These are phyloP conservation scores for Schizopygopsis pylzovi DNA, from an alignment of 2,797 vertebrate species.

Conservation along the genomic window DNA sequence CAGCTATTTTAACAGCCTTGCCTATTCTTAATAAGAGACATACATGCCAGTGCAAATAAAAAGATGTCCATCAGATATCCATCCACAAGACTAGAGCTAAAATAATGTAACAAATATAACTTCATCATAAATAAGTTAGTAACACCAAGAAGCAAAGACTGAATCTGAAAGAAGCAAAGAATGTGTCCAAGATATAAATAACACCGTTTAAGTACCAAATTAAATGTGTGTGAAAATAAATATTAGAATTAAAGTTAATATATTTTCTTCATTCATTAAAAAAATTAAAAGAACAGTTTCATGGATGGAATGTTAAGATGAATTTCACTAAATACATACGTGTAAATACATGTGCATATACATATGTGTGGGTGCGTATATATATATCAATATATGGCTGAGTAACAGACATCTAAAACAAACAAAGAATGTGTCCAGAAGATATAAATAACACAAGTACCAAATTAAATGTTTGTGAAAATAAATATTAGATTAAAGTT, in stretches of 20 bases:
- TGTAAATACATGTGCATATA: neutral
- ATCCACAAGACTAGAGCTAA: conserved; percentile 18
- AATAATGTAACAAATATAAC: neutral
- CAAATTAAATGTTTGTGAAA: too few relatives aligned
- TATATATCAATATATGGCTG: neutral
- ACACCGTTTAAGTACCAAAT: neutral
- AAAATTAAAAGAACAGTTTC: neutral
- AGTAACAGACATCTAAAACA: too few relatives aligned
- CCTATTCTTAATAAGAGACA: conserved; percentile 10
- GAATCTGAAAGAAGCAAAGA: conserved; percentile 11
- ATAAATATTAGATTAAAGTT: too few relatives aligned
- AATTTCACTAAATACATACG: neutral
- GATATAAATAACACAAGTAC: too few relatives aligned
- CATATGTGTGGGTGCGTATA: neutral
- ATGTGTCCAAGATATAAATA: conserved; percentile 38
- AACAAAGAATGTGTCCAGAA: too few relatives aligned
- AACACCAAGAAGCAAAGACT: neutral
- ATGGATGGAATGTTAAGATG: conserved; percentile 36
- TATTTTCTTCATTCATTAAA: neutral
- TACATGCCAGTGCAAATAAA: conserved; percentile 26
- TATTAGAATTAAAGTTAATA: neutral
- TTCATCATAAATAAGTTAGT: neutral
- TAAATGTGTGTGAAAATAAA: conserved; percentile 40
- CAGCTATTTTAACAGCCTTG: neutral
- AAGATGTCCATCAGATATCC: conserved; percentile 19